phyloP scores from a whole-genome alignment of 2,797 vertebrate genomes.

The Varecia variegata region DNA sequence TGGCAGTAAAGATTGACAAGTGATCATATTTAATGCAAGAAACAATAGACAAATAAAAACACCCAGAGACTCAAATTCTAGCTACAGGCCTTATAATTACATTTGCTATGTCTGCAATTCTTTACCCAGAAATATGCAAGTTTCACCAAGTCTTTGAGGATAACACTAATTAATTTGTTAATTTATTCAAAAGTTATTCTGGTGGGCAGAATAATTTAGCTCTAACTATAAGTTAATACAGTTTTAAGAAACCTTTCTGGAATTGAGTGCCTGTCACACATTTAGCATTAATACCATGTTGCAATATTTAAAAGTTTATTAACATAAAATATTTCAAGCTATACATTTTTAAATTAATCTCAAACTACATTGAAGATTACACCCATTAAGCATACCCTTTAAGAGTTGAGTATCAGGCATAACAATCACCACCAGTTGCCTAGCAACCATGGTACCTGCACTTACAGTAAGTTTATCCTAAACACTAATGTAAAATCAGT shows the following conservation, averaged over 20 bases:
- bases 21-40: not conserved
- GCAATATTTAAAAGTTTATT: constrained; percentile 78
- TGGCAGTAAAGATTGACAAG: constrained; percentile 29
- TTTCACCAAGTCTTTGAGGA: constrained; percentile 65
- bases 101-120: constrained; percentile 44
- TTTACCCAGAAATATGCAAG: constrained; percentile 48
- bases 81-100: constrained; percentile 12
- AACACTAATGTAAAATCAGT: constrained; percentile 58
- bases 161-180: constrained; percentile 78
- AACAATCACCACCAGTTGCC: constrained; percentile 78
- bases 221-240: constrained; percentile 78
- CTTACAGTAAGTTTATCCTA: constrained; percentile 65
- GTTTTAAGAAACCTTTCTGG: constrained; percentile 71
- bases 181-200: constrained; percentile 83
- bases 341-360: constrained; percentile 79
- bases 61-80: constrained; percentile 35
- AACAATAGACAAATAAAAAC: not conserved
- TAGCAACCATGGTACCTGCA: constrained; percentile 81
- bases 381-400: constrained; percentile 74
- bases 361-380: constrained; percentile 67
- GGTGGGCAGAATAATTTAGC: constrained; percentile 76
- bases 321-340: constrained; percentile 76
- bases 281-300: constrained; percentile 53
- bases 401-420: constrained; percentile 66
- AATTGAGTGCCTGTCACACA: constrained; percentile 54